Base-by-base conservation (phyloP, 2,113 vertebrate species). In the Equus quagga region DNA sequence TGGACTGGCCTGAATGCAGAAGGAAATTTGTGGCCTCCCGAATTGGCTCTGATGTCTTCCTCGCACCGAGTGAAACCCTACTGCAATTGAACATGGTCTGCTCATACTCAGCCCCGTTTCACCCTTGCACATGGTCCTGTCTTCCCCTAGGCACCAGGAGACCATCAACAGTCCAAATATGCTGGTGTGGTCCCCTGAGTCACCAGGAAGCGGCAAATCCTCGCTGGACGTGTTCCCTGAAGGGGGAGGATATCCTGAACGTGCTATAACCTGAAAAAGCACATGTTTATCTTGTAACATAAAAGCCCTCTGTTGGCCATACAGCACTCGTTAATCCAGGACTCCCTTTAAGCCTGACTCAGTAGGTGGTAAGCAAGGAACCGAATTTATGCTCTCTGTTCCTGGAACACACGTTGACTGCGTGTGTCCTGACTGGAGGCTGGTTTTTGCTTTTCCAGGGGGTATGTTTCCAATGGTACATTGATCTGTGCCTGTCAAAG, bases 141-240 rank as follows among this genome's bases (percentile, higher is more conserved):
- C 23, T 26, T 46, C 69, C 76, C 65, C 58, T 12, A 36, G 70
- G 94, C 19, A 3, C 70, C 76, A 4, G 17, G 36, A 65, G 15
- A 67, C 70, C 11, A 5, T 46, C 51, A 1, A 15, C 54, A 28
- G 62, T 93, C 75, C 94, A 91, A 54, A 56, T 70, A 5, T 41
- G 65, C 64, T 85, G 96, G 62, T 21, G 62, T 93, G 91, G 91
- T 80, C 73, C 46, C 72, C 89, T 93, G 89, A 97, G 89, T 96
- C 91, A 96, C 86, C 96, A 93, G 96, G 96, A 97, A 96, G 96
- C 15, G 1, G 72, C 67, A 89, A 24, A 94, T 86, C 88, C 89
- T 92, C 18, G 1, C 72, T 36, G 82, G 92, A 49, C 49, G 69
- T 60, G 83, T 41, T 73, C 60, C 36, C 60, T 80, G 88, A 87